A percentile compares a stretch with the other conserved stretches of the same genome.
Conservation (phyloP, 2,888 invertebrate genomes). For the Liposcelis brunnea region DNA sequence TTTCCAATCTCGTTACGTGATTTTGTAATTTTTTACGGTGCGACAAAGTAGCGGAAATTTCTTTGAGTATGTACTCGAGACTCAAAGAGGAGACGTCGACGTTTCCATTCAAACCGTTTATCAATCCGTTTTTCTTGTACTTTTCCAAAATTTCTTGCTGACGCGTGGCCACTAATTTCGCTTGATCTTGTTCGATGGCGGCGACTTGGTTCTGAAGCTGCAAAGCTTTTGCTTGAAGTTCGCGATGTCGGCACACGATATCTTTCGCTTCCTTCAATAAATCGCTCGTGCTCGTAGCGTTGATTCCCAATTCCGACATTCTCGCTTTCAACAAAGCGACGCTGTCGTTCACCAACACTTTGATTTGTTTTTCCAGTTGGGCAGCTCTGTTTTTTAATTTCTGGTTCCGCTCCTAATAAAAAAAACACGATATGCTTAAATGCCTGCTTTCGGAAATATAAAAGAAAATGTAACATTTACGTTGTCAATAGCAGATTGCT, state of each 20-base stretch:
- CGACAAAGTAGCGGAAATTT: constrained; percentile 67
- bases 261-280: constrained; percentile 73
- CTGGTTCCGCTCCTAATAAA: constrained; percentile 53
- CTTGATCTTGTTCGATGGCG: constrained; percentile 59
- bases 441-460: no score
- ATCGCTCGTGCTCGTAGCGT: constrained; percentile 70
- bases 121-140: constrained; percentile 25
- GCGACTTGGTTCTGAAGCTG: constrained; percentile 64
- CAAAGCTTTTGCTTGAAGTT: constrained; percentile 74
- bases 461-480: no score
- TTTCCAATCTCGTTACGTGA: constrained; percentile 10
- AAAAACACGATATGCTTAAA: no score
- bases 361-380: constrained; percentile 87
- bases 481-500: no score
- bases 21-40: constrained; percentile 68
- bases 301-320: constrained; percentile 82
- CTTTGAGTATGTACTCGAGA: constrained; percentile 67
- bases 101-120: constrained; percentile 17
- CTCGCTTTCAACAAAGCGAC: constrained; percentile 73
- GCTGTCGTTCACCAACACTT: constrained; percentile 79
- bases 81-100: constrained; percentile 32
- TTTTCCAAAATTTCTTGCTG: constrained; percentile 61
- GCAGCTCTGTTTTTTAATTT: constrained; percentile 66
- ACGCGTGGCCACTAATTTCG: constrained; percentile 48
- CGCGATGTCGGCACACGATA: constrained; percentile 83